Percentiles rank a stretch among this genome's conserved stretches.
These are phyloP conservation scores for Drosophila miranda DNA, from an alignment of 1,140 invertebrate species.

Conservation along the genomic window DNA sequence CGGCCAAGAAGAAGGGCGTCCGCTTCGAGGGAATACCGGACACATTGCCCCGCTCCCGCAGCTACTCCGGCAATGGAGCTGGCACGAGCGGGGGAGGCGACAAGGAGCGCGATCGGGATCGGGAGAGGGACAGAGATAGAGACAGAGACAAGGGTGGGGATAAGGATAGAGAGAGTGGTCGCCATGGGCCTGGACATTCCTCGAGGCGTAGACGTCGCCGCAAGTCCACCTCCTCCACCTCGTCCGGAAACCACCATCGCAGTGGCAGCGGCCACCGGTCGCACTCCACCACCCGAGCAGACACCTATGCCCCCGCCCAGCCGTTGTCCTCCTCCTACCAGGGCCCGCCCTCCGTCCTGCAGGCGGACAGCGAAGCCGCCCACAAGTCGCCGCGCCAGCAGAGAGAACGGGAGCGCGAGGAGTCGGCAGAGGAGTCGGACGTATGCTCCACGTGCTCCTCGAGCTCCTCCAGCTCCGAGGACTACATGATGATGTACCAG, in stretches of 20 bases:
- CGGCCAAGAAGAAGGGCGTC: slow-evolving; percentile 76
- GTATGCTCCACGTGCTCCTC: slow-evolving; percentile 94
- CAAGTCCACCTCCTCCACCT: slow-evolving; percentile 50
- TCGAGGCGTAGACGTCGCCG: slow-evolving; percentile 69
- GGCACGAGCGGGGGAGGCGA: slow-evolving; percentile 55
- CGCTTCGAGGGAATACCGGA: slow-evolving; percentile 80
- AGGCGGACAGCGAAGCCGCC: slow-evolving; percentile 22
- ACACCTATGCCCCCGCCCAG: slow-evolving; percentile 73
- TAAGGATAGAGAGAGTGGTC: slow-evolving; percentile 2
- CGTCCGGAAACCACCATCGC: slow-evolving; percentile 52
- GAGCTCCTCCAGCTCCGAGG: slow-evolving; percentile 88
- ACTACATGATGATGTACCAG: slow-evolving; percentile 91
- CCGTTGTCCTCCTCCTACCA: slow-evolving; percentile 77
- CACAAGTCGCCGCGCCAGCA: slow-evolving; percentile 40
- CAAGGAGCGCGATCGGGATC: slow-evolving; percentile 27
- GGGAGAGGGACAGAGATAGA: slow-evolving; percentile 14
- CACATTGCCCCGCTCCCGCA: slow-evolving; percentile 73
- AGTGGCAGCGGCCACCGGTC: slow-evolving; percentile 73
- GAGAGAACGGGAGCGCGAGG: slow-evolving; percentile 76
- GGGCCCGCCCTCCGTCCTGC: slow-evolving; percentile 59
- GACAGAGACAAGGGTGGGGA: slow-evolving; percentile 35
- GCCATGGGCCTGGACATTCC: slow-evolving; percentile 55
- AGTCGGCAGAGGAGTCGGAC: slow-evolving; percentile 85
- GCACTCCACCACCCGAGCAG: slow-evolving; percentile 75
- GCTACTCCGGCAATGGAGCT: slow-evolving; percentile 78